phyloP scores from a whole-genome alignment of 2,888 invertebrate genomes.

The Monoplex corrugatus region DNA sequence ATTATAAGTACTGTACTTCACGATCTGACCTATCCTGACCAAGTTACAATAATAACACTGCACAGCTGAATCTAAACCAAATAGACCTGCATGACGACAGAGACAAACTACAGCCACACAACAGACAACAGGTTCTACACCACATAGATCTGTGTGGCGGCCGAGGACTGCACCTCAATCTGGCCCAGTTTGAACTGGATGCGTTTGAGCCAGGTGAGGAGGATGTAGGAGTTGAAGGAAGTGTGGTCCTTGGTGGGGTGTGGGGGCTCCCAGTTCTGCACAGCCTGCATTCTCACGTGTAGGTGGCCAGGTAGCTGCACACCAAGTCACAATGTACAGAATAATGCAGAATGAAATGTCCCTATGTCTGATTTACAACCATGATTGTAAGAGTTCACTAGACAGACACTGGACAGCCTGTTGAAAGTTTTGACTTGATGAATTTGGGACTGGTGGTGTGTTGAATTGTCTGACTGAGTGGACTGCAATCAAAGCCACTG shows the following conservation, averaged over 20 bases:
- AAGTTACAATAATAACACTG: too few species aligned
- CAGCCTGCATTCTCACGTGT: conserved; percentile 92
- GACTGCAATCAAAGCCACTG: too few species aligned
- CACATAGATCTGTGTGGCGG: conserved; percentile 91
- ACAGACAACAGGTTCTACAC: conserved; percentile 65
- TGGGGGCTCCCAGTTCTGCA: conserved; percentile 90
- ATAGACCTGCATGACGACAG: too few species aligned
- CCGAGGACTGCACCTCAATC: conserved; percentile 95
- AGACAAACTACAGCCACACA: too few species aligned
- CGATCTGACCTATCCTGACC: too few species aligned
- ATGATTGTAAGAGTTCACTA: background rate
- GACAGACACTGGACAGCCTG: too few species aligned
- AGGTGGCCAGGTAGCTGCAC: conserved; percentile 93
- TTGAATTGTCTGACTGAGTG: too few species aligned
- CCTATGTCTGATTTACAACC: background rate
- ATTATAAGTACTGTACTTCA: too few species aligned
- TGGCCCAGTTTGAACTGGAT: conserved; percentile 99
- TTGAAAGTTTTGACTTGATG: too few species aligned
- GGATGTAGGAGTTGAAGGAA: conserved; percentile 80
- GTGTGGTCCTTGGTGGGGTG: conserved; percentile 79
- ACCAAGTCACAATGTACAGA: conserved; percentile 25
- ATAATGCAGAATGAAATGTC: background rate
- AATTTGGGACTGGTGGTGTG: too few species aligned
- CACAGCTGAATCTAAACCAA: too few species aligned
- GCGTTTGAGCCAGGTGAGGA: conserved; percentile 91